phyloP scores from a whole-genome alignment of 2,888 invertebrate genomes.

The Polydrusus cervinus region DNA sequence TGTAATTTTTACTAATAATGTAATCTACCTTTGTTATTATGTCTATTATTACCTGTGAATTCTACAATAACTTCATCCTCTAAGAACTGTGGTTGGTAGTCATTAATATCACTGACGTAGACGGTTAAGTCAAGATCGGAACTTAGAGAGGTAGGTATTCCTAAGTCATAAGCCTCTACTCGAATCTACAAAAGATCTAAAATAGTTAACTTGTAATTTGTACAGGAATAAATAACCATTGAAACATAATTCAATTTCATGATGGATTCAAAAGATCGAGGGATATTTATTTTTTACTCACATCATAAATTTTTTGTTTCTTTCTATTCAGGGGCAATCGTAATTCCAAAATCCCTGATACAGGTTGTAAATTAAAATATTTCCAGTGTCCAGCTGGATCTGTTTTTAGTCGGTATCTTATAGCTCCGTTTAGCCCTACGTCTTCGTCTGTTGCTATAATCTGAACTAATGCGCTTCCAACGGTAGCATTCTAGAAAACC shows the following conservation, averaged over 20 bases:
- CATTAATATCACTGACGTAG: conserved; percentile 91
- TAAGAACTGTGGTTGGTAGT: conserved; percentile 90
- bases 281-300: too few species aligned
- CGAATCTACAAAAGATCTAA: conserved; percentile 79
- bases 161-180: conserved; percentile 92
- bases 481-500: conserved; percentile 83
- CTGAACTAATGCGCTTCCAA: conserved; percentile 86
- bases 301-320: conserved; percentile 90
- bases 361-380: conserved; percentile 86
- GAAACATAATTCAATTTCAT: too few species aligned
- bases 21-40: background rate
- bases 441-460: conserved; percentile 92
- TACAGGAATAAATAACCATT: too few species aligned
- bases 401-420: conserved; percentile 87
- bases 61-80: conserved; percentile 81
- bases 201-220: background rate
- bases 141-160: conserved; percentile 88
- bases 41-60: conserved; percentile 76
- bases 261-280: too few species aligned
- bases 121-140: conserved; percentile 91
- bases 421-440: conserved; percentile 91
- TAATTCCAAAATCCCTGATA: conserved; percentile 84
- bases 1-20: conserved; percentile 12
- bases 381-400: conserved; percentile 88
- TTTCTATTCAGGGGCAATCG: conserved; percentile 85